Percentiles rank a stretch among this genome's conserved stretches.
Conservation (phyloP, 2,113 vertebrate species). For the Rana temporaria region DNA sequence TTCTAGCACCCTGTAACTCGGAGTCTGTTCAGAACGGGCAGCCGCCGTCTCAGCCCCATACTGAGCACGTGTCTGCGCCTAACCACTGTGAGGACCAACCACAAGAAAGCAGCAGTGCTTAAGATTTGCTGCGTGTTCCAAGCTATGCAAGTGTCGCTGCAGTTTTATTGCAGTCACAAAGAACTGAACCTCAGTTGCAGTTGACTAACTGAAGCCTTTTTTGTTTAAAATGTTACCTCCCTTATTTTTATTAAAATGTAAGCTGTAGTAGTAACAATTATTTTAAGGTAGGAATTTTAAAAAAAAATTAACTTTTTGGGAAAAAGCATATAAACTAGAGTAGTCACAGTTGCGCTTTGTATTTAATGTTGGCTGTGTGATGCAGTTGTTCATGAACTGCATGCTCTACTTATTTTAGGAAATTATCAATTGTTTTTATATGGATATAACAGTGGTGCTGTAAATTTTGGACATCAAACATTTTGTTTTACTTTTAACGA, state of each 20-base stretch:
- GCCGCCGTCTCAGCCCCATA: constrained; percentile 85
- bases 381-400: constrained; percentile 69
- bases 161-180: constrained; percentile 75
- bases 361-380: constrained; percentile 70
- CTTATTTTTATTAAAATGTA: constrained; percentile 62
- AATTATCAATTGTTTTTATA: constrained; percentile 67
- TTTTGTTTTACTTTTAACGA: background rate
- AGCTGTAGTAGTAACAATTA: constrained; percentile 65
- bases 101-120: constrained; percentile 62
- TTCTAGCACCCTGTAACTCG: constrained; percentile 48
- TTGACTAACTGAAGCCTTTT: constrained; percentile 70
- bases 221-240: constrained; percentile 62
- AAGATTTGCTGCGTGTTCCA: constrained; percentile 46
- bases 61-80: constrained; percentile 81
- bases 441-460: constrained; percentile 61
- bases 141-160: constrained; percentile 62
- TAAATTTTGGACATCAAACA: constrained; percentile 49
- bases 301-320: constrained; percentile 60
- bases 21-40: constrained; percentile 80
- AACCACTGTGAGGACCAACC: constrained; percentile 49
- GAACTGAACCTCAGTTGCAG: constrained; percentile 70
- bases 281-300: constrained; percentile 64
- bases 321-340: background rate
- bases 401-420: constrained; percentile 60
- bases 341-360: constrained; percentile 68